phyloP scores from a whole-genome alignment of 2,888 invertebrate species.

The Hydropsyche betteni region DNA sequence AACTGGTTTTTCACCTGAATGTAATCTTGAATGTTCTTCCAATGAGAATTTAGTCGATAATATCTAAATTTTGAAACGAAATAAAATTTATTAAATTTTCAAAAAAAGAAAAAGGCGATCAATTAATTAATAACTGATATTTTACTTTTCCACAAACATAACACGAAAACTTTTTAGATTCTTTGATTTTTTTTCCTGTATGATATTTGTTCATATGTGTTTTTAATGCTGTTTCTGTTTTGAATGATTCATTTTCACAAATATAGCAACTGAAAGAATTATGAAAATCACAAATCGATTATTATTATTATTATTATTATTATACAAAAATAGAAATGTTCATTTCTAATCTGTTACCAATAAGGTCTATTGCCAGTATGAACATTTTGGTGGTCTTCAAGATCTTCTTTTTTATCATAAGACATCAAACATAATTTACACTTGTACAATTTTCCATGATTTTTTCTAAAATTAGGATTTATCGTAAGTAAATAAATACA shows the following conservation, averaged over 20 bases:
- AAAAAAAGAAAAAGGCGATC: not conserved
- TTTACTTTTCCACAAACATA: conserved; percentile 46
- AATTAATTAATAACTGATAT: not conserved
- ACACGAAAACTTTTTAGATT: conserved; percentile 42
- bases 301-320: not conserved
- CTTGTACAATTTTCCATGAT: conserved; percentile 41
- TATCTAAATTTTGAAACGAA: conserved; percentile 31
- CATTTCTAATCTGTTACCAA: conserved; percentile 27
- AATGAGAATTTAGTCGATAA: conserved; percentile 43
- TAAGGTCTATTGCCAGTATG: conserved; percentile 47
- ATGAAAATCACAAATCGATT: too few relatives aligned
- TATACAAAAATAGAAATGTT: not conserved
- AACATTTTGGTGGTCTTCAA: conserved; percentile 44
- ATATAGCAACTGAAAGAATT: conserved; percentile 44
- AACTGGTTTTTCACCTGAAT: conserved; percentile 48
- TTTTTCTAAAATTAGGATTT: conserved; percentile 43
- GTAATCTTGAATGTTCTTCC: conserved; percentile 47
- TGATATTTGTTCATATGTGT: conserved; percentile 42
- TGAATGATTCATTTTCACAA: conserved; percentile 45
- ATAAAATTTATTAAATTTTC: not conserved
- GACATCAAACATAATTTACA: conserved; percentile 42
- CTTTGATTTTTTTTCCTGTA: conserved; percentile 6
- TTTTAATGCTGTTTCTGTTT: conserved; percentile 43
- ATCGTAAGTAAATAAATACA: conserved; percentile 7
- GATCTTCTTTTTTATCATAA: conserved; percentile 35